Evolutionary conservation across 2,797 vertebrate species (phyloP), one percentile per base, ranked within the genome.

Genomic region (Hipposideros larvatus): DNA sequence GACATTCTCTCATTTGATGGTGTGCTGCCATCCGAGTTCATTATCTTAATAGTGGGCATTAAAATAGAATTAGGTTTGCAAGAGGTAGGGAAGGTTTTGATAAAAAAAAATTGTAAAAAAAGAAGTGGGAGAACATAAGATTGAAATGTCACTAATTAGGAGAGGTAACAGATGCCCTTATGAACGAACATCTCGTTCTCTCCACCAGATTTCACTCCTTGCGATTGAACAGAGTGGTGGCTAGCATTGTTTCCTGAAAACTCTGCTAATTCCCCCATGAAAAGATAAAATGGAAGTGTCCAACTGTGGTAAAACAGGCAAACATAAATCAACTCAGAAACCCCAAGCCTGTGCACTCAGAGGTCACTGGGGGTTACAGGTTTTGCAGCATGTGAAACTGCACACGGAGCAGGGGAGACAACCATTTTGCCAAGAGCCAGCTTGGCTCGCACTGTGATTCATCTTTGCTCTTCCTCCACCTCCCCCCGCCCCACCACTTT

Each of bases 321-420:
- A 99, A 99, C 99, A 99, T 99, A 99, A 99, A 99, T 99, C 99
- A 99, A 99, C 99, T 99, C 98, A 98, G 98, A 99, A 99, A 98
- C 98, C 99, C 98, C 98, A 98, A 99, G 99, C 98, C 98, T 97
- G 98, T 99, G 98, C 98, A 99, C 98, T 98, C 98, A 94, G 34
- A 99, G 99, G 99, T 99, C 99, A 98, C 94, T 34, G 94, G 96
- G 98, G 99, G 99, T 99, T 98, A 97, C 91, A 97, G 98, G 97
- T 98, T 98, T 97, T 99, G 98, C 96, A 93, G 98, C 98, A 98
- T 99, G 98, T 96, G 96, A 98, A 97, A 97, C 98, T 78, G 41
- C 68, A 26, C 55, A 4, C 61, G 73, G 97, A 96, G 95, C 59
- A 0, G 61, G 5, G 82, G 87, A 97, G 89, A 96, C 91, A 65